Evolutionary conservation across 2,113 vertebrate genomes (phyloP).

Genomic region (Hippocampus zosterae): DNA sequence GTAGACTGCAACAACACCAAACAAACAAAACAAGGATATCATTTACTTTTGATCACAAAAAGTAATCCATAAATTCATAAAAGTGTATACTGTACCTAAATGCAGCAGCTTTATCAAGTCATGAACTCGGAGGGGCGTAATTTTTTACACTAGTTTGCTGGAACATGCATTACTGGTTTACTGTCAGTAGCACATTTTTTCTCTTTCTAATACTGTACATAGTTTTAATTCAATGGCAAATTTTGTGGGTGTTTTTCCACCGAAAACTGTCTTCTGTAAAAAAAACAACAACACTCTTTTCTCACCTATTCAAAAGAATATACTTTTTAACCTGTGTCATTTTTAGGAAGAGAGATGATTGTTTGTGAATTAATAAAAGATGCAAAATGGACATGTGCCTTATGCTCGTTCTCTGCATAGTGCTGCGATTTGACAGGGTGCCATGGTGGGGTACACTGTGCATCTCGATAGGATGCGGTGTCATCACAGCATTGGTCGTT

Average conservation of each 20-base stretch:
- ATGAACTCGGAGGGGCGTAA: no score
- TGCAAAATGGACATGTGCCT: constrained; percentile 3
- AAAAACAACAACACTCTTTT: not conserved
- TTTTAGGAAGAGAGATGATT: not conserved
- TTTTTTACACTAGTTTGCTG: not conserved
- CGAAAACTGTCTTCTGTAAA: not conserved
- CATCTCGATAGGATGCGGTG: constrained; percentile 81
- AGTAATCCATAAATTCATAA: not conserved
- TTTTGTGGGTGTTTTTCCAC: not conserved
- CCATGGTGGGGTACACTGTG: constrained; percentile 89
- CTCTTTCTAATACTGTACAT: no score
- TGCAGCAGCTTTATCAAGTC: no score
- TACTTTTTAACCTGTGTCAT: not conserved
- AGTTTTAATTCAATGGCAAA: no score
- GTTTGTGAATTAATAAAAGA: constrained; percentile 9
- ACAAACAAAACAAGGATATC: not conserved
- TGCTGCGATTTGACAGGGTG: constrained; percentile 89
- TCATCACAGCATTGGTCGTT: constrained; percentile 82
- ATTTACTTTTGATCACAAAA: not conserved
- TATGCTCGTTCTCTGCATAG: constrained; percentile 75
- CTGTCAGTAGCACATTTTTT: not conserved
- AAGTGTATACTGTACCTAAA: not conserved
- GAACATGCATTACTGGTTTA: not conserved
- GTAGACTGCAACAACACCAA: not conserved
- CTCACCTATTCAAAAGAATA: not conserved